Conservation (phyloP, 2,113 vertebrate species). For the Vireo altiloquus region DNA sequence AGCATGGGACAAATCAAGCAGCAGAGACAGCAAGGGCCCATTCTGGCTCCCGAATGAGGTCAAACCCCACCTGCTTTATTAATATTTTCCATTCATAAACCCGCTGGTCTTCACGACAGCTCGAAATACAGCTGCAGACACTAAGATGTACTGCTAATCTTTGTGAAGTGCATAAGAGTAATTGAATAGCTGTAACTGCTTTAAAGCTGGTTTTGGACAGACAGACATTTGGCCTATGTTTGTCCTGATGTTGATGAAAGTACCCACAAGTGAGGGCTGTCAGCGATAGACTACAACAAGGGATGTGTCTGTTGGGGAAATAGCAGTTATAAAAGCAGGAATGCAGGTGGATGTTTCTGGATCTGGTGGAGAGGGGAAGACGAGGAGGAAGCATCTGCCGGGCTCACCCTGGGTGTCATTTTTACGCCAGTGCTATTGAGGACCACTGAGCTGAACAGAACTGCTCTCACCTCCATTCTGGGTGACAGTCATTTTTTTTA, state of each 20-base stretch:
- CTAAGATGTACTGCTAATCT: not conserved
- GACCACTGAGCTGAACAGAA: not conserved
- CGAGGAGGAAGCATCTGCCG: not conserved
- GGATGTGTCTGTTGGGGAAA: not conserved
- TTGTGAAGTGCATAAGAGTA: not conserved
- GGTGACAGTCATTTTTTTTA: rapidly evolving
- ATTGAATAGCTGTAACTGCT: not conserved
- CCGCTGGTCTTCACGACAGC: rapidly evolving
- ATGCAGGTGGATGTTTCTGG: not conserved
- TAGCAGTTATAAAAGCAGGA: not conserved
- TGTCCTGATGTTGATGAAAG: not conserved
- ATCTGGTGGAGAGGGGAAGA: not conserved
- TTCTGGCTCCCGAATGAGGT: not conserved
- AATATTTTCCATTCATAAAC: not conserved
- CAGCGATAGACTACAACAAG: not conserved
- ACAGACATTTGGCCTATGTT: not conserved
- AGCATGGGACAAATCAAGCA: not conserved
- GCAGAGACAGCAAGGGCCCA: rapidly evolving
- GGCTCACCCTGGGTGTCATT: not conserved
- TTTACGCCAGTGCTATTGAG: not conserved
- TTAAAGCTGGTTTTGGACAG: not conserved
- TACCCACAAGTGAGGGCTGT: not conserved
- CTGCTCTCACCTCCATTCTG: not conserved
- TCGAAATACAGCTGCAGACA: not conserved
- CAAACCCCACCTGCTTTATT: not conserved